Evolutionary conservation across 2,113 vertebrate species (phyloP).

Genomic region (Paradoxurus hermaphroditus): DNA sequence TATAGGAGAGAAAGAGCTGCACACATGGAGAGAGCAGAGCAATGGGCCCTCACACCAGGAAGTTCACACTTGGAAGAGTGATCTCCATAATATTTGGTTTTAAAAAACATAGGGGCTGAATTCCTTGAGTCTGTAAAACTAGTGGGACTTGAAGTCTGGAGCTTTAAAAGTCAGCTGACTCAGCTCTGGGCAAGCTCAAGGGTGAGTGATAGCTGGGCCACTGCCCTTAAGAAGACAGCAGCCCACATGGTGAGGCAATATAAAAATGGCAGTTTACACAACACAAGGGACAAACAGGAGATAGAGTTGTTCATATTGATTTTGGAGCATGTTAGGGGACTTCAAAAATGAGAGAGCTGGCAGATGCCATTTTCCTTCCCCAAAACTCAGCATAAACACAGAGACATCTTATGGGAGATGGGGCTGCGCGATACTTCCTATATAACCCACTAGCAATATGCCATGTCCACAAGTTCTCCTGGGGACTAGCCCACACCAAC

Average conservation of each 20-base stretch:
- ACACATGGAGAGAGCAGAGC: neutral
- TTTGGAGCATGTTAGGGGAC: neutral
- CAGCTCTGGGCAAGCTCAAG: neutral
- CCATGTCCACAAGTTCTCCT: neutral
- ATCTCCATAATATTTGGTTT: neutral
- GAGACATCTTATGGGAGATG: neutral
- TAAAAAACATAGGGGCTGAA: neutral
- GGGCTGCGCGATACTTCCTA: neutral
- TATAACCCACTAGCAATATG: neutral
- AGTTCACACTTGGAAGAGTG: neutral
- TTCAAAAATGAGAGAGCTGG: neutral
- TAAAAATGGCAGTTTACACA: neutral
- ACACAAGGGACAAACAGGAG: neutral
- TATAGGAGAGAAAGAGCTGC: too few species aligned
- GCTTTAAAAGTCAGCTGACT: neutral
- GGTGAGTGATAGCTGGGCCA: neutral
- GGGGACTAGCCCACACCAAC: neutral
- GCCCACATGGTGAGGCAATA: neutral
- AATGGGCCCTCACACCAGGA: neutral
- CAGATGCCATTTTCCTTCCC: neutral
- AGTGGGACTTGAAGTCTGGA: neutral
- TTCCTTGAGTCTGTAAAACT: neutral
- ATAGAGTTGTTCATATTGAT: neutral
- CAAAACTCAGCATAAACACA: neutral
- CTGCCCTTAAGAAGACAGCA: neutral